Conservation (phyloP, 1,140 invertebrate genomes). For the Pseudomyrmex sp. region DNA sequence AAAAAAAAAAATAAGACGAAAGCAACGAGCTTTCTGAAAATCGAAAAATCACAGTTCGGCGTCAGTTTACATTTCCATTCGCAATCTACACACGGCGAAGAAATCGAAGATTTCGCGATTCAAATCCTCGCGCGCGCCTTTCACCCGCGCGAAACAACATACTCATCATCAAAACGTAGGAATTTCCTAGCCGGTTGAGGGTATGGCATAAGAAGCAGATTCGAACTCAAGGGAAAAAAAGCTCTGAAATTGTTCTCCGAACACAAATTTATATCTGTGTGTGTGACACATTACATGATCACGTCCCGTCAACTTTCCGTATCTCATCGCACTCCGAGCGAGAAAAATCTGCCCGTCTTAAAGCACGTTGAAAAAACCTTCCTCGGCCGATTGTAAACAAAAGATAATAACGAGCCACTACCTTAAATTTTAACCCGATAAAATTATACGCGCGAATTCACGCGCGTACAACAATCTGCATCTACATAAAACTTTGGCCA, state of each 20-base stretch:
- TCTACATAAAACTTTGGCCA: constrained; percentile 26
- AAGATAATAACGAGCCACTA: not conserved
- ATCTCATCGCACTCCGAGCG: constrained; percentile 9
- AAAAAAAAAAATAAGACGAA: not conserved
- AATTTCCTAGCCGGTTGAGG: constrained; percentile 17
- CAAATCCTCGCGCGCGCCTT: not conserved
- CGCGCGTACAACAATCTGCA: not conserved
- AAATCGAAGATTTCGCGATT: constrained; percentile 3
- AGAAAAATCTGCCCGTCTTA: not conserved
- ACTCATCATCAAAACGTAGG: not conserved
- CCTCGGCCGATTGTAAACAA: not conserved
- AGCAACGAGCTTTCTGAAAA: constrained; percentile 20
- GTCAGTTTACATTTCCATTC: constrained; percentile 2
- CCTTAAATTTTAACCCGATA: not conserved
- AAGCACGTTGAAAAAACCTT: not conserved
- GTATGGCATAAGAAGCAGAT: constrained; percentile 46
- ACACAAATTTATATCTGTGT: not conserved
- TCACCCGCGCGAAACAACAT: not conserved
- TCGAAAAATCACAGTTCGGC: constrained; percentile 58
- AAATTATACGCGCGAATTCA: not conserved
- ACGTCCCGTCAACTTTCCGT: not conserved
- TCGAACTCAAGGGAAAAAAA: constrained; percentile 33
- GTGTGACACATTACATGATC: not conserved
- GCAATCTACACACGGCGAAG: constrained; percentile 19
- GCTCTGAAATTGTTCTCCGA: constrained; percentile 6